phyloP scores from a whole-genome alignment of 2,113 vertebrate species.

The Lagenorhynchus albirostris region DNA sequence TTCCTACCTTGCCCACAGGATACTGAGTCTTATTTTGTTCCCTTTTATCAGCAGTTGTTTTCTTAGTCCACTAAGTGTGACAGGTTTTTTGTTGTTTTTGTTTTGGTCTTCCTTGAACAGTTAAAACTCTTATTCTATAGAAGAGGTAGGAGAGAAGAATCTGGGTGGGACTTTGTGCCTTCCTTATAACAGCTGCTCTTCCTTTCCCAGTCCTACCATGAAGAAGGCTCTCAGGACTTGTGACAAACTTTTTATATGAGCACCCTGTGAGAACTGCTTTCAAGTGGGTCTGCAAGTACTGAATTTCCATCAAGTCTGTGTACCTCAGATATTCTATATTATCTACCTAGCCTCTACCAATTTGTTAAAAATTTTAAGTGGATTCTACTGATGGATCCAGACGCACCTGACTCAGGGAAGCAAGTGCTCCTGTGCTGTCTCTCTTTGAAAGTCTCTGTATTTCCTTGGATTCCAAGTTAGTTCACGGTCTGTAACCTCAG shows the following conservation, averaged over 20 bases:
- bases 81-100: neutral
- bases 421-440: neutral
- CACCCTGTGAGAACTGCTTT: neutral
- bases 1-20: neutral
- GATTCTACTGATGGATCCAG: neutral
- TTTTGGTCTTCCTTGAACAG: neutral
- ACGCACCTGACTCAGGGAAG: neutral
- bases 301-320: neutral
- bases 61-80: neutral
- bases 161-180: neutral
- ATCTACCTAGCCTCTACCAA: neutral
- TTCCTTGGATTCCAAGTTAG: neutral
- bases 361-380: neutral
- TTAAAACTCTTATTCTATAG: neutral
- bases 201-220: neutral
- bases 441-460: neutral
- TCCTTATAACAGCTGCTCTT: neutral
- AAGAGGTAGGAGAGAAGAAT: neutral
- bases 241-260: neutral
- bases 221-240: neutral
- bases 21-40: neutral
- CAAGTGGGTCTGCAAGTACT: neutral
- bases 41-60: neutral
- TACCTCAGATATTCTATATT: neutral
- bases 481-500: neutral